phyloP scores from a whole-genome alignment of 2,888 invertebrate species.

The Junonia oenone region DNA sequence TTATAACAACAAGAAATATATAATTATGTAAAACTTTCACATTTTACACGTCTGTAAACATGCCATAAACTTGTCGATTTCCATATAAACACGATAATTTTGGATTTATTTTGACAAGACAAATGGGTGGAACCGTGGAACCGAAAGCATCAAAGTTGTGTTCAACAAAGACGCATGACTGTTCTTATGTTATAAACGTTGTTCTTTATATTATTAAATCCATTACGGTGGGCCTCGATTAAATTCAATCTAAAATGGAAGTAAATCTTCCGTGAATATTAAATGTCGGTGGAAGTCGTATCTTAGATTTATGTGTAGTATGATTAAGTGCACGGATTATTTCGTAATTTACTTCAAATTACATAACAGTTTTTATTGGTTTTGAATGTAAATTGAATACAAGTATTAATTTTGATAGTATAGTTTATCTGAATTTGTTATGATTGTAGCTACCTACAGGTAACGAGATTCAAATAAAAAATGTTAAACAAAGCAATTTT shows the following conservation, averaged over 20 bases:
- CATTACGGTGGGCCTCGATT: conserved; percentile 61
- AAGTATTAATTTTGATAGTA: not conserved
- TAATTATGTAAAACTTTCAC: not conserved
- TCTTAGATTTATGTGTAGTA: conserved; percentile 54
- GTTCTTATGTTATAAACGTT: conserved; percentile 11
- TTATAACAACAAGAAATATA: not conserved
- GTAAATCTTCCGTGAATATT: conserved; percentile 75
- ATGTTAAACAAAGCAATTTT: too few relatives aligned
- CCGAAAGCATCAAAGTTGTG: conserved; percentile 22
- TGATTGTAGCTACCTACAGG: too few relatives aligned
- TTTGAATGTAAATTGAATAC: too few relatives aligned
- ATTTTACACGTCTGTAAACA: not conserved
- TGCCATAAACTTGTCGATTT: conserved; percentile 11
- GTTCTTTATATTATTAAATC: conserved; percentile 50
- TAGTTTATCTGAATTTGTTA: not conserved
- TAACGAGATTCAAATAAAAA: too few relatives aligned
- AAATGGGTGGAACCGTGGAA: conserved; percentile 21
- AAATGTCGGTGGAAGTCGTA: conserved; percentile 59
- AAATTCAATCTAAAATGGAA: conserved; percentile 68
- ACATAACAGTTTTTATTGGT: not conserved
- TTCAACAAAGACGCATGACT: conserved; percentile 32
- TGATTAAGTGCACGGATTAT: conserved; percentile 26
- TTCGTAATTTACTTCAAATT: conserved; percentile 8
- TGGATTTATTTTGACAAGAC: conserved; percentile 30
- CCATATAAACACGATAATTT: conserved; percentile 25